Percentiles rank a stretch among this genome's conserved stretches.
These are phyloP conservation scores for Monodelphis domestica DNA, from an alignment of 2,797 vertebrate species.

Conservation along the genomic window DNA sequence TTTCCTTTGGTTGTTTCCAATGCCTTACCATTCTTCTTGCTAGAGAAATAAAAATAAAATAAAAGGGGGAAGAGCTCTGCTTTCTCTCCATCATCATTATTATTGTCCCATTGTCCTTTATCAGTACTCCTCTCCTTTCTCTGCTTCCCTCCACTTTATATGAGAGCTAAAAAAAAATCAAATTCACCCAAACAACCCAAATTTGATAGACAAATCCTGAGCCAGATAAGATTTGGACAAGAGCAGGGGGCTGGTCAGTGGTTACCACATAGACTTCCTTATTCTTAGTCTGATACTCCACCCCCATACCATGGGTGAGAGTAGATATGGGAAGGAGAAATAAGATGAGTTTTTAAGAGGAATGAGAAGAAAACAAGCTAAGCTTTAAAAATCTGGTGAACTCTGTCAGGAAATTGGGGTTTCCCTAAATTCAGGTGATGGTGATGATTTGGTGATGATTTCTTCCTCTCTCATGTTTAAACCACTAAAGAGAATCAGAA, in stretches of 20 bases:
- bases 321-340: conserved; percentile 9
- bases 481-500: conserved; percentile 50
- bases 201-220: background rate
- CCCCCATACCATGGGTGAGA: background rate
- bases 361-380: conserved; percentile 9
- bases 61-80: background rate
- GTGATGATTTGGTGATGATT: conserved; percentile 7
- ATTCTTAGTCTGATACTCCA: background rate
- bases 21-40: background rate
- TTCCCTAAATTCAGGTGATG: conserved; percentile 51
- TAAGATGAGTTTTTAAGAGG: background rate
- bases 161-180: background rate
- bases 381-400: conserved; percentile 4
- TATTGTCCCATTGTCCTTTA: background rate
- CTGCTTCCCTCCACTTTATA: background rate
- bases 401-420: conserved; percentile 10
- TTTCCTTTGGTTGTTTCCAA: background rate
- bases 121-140: background rate
- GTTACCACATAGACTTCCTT: background rate
- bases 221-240: background rate
- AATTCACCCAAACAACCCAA: background rate
- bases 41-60: background rate
- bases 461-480: conserved; percentile 50
- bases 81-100: background rate
- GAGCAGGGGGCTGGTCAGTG: background rate